Conservation (phyloP, 2,113 vertebrate genomes). For the Varanus komodoensis region DNA sequence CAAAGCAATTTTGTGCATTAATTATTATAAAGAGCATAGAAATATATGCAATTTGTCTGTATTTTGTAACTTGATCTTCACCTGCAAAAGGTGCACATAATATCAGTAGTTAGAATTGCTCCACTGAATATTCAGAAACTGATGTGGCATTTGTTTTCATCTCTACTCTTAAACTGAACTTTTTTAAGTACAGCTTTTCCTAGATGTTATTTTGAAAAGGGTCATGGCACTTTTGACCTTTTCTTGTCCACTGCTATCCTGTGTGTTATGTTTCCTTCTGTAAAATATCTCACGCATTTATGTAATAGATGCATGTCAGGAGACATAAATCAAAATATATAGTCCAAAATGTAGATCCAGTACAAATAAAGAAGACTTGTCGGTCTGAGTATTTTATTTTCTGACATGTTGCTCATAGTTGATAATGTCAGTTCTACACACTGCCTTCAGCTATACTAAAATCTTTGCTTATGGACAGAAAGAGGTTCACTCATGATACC, state of each 20-base stretch:
- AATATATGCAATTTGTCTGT: neutral
- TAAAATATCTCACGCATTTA: conserved; percentile 53
- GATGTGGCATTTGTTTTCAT: conserved; percentile 49
- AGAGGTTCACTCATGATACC: conserved; percentile 53
- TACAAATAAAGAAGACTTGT: conserved; percentile 46
- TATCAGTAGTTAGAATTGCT: conserved; percentile 45
- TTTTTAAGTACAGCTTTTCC: conserved; percentile 60
- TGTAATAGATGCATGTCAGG: conserved; percentile 60
- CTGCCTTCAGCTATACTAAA: conserved; percentile 62
- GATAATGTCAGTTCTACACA: conserved; percentile 61
- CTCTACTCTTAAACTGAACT: conserved; percentile 43
- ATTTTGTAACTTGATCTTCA: neutral
- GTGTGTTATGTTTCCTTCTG: neutral
- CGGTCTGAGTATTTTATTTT: conserved; percentile 45
- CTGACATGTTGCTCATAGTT: conserved; percentile 58
- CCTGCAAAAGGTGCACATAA: conserved; percentile 11
- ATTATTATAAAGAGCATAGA: neutral
- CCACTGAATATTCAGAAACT: conserved; percentile 56
- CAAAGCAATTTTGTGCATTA: neutral
- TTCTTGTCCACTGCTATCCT: conserved; percentile 59
- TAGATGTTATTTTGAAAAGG: conserved; percentile 52
- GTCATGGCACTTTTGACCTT: conserved; percentile 64
- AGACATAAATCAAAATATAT: conserved; percentile 70
- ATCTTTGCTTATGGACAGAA: conserved; percentile 56
- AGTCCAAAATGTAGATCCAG: conserved; percentile 56